Base-by-base conservation (phyloP, 2,888 invertebrate species). In the Drosophila neonasuta region DNA sequence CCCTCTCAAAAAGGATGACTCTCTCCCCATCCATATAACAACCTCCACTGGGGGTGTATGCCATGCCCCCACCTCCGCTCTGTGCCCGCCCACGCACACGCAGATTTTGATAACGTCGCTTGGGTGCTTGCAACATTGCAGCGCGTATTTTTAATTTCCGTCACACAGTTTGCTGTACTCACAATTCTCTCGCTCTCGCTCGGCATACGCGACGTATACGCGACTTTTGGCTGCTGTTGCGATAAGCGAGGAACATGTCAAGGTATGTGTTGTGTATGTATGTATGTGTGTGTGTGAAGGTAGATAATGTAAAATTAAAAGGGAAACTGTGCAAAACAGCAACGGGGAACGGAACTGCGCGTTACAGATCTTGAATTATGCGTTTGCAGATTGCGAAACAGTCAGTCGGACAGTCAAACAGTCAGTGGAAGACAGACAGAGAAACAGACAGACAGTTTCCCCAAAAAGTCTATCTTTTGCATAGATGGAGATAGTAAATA, bases 71-170 rank as follows among this genome's bases (percentile, higher is more conserved):
- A 20, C 48, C 63, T 58, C 52, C 42, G 52, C 58, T 24, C 5
- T 24, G 24, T 9, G 51, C 61, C 46, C 68, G 48, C 68, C 61
- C 62, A 72, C 77, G 51, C 73, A 72, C 69, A 78, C 74, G 65
- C 75, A 73, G 80, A 86, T 84, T 86, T 80, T 82, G 82, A 82
- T 82, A 86, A 82, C 79, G 85, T 82, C 79, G 84, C 71, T 79
- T 71, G 76, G 74, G 74, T 74, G 79, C 86, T 71, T 86, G 87
- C 85, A 86, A 80, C 85, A 87, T 74, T 83, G 87, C 85, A 83
- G 78, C 83, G 85, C 76, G 83, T 83, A 87, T 83, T 86, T 83
- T 83, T 83, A 83, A 83, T 83, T 83, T 83, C 83, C 83, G 83
- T 83, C 83, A 78, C 71, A 75, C 71, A 75, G 73, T 62, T 56